A percentile compares a stretch with the other conserved stretches of the same genome.
Evolutionary conservation across 2,113 vertebrate species (phyloP).

Genomic region (Bettongia penicillata): DNA sequence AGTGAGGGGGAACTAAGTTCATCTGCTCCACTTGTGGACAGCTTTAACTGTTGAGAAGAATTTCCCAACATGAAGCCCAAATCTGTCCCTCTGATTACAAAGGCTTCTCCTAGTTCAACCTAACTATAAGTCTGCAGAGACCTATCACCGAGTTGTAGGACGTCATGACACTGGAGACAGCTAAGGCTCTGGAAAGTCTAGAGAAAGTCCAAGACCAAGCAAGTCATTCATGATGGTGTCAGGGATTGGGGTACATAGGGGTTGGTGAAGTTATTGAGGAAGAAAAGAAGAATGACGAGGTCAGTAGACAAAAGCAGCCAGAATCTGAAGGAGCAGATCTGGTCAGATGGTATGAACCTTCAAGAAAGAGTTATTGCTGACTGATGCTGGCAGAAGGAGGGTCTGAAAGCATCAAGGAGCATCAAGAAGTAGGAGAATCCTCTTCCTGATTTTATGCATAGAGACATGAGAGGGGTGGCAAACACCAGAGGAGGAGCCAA

Average conservation of each 20-base stretch:
- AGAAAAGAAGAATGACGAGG: neutral
- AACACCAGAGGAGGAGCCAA: neutral
- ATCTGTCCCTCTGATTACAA: neutral
- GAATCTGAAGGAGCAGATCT: neutral
- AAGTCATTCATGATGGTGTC: neutral
- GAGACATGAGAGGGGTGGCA: neutral
- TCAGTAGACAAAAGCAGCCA: neutral
- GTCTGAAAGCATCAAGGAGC: neutral
- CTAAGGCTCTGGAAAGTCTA: neutral
- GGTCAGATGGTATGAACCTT: neutral
- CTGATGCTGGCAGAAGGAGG: neutral
- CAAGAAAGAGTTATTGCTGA: neutral
- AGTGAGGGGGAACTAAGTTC: neutral
- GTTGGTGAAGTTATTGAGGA: neutral
- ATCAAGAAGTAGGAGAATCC: neutral
- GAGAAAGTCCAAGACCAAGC: neutral
- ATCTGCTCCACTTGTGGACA: neutral
- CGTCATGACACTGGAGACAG: neutral
- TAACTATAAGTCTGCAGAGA: neutral
- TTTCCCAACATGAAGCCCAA: neutral
- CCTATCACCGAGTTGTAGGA: neutral
- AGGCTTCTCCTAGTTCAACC: neutral
- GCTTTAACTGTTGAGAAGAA: neutral
- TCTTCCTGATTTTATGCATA: neutral
- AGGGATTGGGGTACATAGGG: neutral